Percentiles rank a stretch among this genome's conserved stretches.
Evolutionary conservation across 2,888 invertebrate genomes (phyloP).

Genomic region (Spodoptera littoralis): DNA sequence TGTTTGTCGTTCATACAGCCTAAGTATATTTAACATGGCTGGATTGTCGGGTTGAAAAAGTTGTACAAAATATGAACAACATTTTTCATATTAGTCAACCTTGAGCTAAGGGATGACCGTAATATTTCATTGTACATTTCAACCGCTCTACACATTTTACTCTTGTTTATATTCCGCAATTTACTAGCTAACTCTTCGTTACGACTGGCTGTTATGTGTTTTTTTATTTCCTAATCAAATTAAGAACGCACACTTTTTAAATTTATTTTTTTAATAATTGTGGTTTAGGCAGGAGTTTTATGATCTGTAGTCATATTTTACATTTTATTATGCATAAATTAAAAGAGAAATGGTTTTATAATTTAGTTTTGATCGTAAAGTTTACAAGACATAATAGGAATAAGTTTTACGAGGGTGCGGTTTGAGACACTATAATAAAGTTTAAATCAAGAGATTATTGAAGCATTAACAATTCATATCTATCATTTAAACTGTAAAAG

Average conservation of each 20-base stretch:
- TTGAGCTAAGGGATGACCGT: constrained; percentile 26
- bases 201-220: constrained; percentile 12
- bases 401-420: too few relatives aligned
- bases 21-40: neutral
- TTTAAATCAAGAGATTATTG: too few relatives aligned
- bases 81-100: constrained; percentile 19
- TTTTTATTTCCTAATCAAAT: constrained; percentile 6
- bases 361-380: too few relatives aligned
- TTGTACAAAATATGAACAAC: constrained; percentile 22
- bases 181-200: constrained; percentile 22
- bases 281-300: constrained; percentile 23
- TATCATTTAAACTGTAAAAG: too few relatives aligned
- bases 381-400: too few relatives aligned
- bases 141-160: constrained; percentile 23
- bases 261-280: constrained; percentile 19
- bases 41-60: constrained; percentile 15
- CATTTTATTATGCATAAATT: constrained; percentile 1
- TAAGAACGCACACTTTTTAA: constrained; percentile 18
- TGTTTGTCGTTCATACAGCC: neutral
- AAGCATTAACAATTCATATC: too few relatives aligned
- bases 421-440: too few relatives aligned
- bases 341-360: constrained; percentile 2
- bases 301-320: neutral
- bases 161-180: constrained; percentile 37
- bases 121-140: constrained; percentile 44